These are phyloP conservation scores for Agriopis leucophaearia DNA, from an alignment of 2,888 invertebrate species.

Conservation along the genomic window DNA sequence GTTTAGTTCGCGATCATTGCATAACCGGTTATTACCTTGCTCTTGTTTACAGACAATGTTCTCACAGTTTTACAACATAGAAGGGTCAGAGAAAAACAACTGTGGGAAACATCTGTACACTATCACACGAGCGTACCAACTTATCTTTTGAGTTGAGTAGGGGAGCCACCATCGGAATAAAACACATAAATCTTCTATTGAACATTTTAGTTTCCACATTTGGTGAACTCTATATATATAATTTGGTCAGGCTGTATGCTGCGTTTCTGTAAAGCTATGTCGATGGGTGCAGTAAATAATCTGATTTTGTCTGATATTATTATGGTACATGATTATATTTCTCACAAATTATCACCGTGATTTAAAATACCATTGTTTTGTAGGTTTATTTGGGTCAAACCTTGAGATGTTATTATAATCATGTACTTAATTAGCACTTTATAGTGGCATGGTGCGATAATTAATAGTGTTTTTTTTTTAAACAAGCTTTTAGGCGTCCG, in stretches of 20 bases:
- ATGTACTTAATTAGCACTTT: slow-evolving; percentile 1
- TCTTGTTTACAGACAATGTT: slow-evolving; percentile 69
- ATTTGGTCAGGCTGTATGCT: slow-evolving; percentile 4
- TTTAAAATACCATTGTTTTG: slow-evolving; percentile 26
- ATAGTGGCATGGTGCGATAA: slow-evolving; percentile 2
- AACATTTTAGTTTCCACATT: background rate
- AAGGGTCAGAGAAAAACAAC: slow-evolving; percentile 66
- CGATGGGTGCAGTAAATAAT: slow-evolving; percentile 32
- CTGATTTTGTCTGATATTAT: slow-evolving; percentile 6
- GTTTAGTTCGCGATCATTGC: slow-evolving; percentile 66
- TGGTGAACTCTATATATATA: background rate
- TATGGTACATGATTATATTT: slow-evolving; percentile 11
- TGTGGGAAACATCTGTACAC: slow-evolving; percentile 63
- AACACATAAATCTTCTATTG: background rate
- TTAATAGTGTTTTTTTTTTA: no score
- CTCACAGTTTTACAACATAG: slow-evolving; percentile 71
- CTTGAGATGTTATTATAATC: slow-evolving; percentile 19
- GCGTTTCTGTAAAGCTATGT: slow-evolving; percentile 35
- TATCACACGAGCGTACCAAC: slow-evolving; percentile 1
- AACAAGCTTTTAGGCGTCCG: no score
- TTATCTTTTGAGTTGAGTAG: background rate
- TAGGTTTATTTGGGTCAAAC: slow-evolving; percentile 17
- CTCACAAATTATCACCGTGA: slow-evolving; percentile 29
- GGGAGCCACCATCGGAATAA: background rate
- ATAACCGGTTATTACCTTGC: slow-evolving; percentile 74